Base-by-base conservation (phyloP, 2,113 vertebrate species). In the Coptodon bakossiorum region DNA sequence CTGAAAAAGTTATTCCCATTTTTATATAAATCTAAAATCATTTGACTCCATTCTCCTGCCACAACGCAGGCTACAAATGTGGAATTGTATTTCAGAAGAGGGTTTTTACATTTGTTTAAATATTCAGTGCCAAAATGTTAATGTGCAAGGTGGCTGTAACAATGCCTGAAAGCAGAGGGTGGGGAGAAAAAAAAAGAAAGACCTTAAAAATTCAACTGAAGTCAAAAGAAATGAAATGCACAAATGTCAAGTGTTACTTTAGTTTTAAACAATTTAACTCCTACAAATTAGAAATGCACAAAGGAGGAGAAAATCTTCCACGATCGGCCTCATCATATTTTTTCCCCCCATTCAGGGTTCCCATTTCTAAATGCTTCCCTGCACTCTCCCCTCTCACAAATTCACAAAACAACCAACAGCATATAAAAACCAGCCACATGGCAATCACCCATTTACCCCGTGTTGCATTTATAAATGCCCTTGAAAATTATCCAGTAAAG, bases 401-500 rank as follows among this genome's bases (percentile, higher is more conserved):
- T 89, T 88, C 40, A 68, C 16, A 38, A 78, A 50, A 48, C 9
- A 16, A 27, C 68, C 40, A 48, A 76, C 43, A 78, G 43, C 43
- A 50, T n/a, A 78, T 76, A 0, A 76, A 34, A 86, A 79, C 12
- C 13, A 56, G 57, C 61, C 63, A 85, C 48, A 38, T 57, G 86
- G 73, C 78, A 19, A 84, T 86, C 38, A 82, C 7, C 40, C 71
- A 38, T 82, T 57, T 50, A 66, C 59, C 63, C 83, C 66, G 71
- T 82, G 82, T 50, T 82, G 87, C 88, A 93, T 94, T 94, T 90
- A 93, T 85, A 93, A 93, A 95, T 85, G 89, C 80, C 93, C 92
- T 93, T 94, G 93, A 94, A 95, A 93, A 95, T 86, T 68, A 94
- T 94, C 90, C 94, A 93, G 85, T 88, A 84, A 87, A 88, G 85